Conservation (phyloP, 2,797 vertebrate genomes). For the Chloroceryle amazona region DNA sequence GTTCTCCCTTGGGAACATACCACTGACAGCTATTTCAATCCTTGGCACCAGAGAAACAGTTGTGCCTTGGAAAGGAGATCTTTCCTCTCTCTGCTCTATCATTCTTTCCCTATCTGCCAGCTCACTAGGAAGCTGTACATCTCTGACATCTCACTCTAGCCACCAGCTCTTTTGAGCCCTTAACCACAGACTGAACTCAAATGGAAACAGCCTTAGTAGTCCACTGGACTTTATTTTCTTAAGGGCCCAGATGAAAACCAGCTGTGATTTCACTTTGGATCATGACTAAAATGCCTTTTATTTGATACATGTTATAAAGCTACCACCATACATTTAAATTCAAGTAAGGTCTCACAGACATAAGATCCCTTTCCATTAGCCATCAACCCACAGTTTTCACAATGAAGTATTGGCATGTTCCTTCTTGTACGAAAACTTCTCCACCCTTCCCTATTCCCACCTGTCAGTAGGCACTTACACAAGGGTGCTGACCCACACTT, state of each 20-base stretch:
- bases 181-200: neutral
- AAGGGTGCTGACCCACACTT: conserved; percentile 72
- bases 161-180: neutral
- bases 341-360: conserved; percentile 58
- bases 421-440: conserved; percentile 58
- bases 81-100: neutral
- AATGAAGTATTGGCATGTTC: conserved; percentile 64
- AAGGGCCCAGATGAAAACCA: neutral
- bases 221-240: neutral
- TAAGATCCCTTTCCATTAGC: conserved; percentile 81
- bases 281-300: neutral
- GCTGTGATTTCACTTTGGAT: neutral
- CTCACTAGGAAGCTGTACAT: neutral
- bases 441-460: conserved; percentile 62
- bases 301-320: conserved; percentile 46
- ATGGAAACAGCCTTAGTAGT: neutral
- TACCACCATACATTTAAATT: conserved; percentile 43
- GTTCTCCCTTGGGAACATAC: neutral
- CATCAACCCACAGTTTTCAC: conserved; percentile 84
- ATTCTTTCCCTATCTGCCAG: neutral
- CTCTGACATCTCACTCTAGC: neutral
- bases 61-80: neutral
- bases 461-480: conserved; percentile 81
- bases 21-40: conserved; percentile 15
- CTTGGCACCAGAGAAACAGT: conserved; percentile 30